phyloP scores from a whole-genome alignment of 2,797 vertebrate genomes.

The Hybognathus amarus region DNA sequence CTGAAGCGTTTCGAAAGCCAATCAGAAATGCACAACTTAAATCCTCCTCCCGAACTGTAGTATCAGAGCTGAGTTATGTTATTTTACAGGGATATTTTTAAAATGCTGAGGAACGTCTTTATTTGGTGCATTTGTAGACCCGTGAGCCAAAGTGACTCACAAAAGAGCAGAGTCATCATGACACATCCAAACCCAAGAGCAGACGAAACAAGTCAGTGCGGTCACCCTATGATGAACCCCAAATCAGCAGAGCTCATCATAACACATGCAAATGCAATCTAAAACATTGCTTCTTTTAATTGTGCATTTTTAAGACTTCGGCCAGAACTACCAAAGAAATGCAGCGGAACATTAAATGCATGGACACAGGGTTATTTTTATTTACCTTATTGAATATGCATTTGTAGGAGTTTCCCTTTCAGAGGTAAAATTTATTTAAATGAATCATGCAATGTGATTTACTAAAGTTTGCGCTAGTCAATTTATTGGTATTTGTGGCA shows the following conservation, averaged over 20 bases:
- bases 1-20: neutral
- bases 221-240: neutral
- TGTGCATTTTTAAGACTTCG: neutral
- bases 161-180: slow-evolving; percentile 15
- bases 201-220: neutral
- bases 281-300: neutral
- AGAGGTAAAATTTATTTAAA: neutral
- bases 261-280: neutral
- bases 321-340: neutral
- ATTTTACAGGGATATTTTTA: slow-evolving; percentile 51
- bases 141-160: slow-evolving; percentile 29
- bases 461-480: too few species aligned
- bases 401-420: neutral
- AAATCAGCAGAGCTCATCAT: neutral
- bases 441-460: neutral
- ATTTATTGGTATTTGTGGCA: neutral
- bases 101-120: slow-evolving; percentile 11
- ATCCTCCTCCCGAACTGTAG: neutral
- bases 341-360: neutral
- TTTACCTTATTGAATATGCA: neutral
- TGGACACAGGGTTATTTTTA: too few species aligned
- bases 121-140: slow-evolving; percentile 50
- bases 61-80: neutral
- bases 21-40: neutral
- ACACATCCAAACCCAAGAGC: slow-evolving; percentile 3